A percentile compares a stretch with the other conserved stretches of the same genome.
phyloP scores from a whole-genome alignment of 2,888 invertebrate genomes.

The Bombyx huttoni region DNA sequence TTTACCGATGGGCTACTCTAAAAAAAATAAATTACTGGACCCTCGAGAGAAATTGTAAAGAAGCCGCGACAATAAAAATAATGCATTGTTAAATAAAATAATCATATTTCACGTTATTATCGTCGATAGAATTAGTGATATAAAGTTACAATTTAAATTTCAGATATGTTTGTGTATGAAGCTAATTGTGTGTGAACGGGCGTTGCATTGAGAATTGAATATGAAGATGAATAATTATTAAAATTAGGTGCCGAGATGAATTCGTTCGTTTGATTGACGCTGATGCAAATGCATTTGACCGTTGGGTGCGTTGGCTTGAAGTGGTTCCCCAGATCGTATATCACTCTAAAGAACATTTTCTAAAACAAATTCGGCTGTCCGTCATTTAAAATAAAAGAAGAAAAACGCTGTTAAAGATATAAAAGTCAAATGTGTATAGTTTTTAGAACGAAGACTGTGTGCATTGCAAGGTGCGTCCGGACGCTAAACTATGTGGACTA shows the following conservation, averaged over 20 bases:
- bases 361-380: background rate
- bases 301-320: constrained; percentile 6
- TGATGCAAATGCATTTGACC: constrained; percentile 5
- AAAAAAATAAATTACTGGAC: background rate
- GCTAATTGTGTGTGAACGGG: constrained; percentile 69
- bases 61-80: constrained; percentile 63
- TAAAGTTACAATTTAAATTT: constrained; percentile 62
- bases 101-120: constrained; percentile 56
- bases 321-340: constrained; percentile 3
- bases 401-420: too few species aligned
- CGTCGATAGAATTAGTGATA: constrained; percentile 49
- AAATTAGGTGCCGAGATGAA: constrained; percentile 25
- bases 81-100: constrained; percentile 42
- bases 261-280: constrained; percentile 1
- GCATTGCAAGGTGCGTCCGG: constrained; percentile 4
- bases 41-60: constrained; percentile 16
- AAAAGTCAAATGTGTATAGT: too few species aligned
- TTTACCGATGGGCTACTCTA: too few species aligned
- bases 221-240: constrained; percentile 57
- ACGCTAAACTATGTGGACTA: constrained; percentile 13
- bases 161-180: constrained; percentile 58
- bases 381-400: too few species aligned
- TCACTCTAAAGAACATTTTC: constrained; percentile 3
- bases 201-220: constrained; percentile 9
- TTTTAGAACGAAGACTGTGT: background rate